phyloP scores from a whole-genome alignment of 2,888 invertebrate species.

The Noctua janthe region DNA sequence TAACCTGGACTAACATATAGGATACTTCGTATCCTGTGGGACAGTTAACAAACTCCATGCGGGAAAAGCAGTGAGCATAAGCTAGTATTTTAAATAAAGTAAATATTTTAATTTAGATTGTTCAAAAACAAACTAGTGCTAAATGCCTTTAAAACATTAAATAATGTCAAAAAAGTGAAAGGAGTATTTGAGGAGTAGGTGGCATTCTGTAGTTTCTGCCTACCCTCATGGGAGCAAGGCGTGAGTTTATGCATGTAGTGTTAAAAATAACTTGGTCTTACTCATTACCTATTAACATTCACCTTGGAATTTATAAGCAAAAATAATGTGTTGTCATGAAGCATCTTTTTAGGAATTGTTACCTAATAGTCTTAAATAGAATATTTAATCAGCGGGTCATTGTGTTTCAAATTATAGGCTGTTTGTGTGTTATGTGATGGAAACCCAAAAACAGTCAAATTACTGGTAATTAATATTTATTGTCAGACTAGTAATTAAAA shows the following conservation, averaged over 20 bases:
- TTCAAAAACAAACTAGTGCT: too few species aligned
- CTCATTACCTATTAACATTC: not conserved
- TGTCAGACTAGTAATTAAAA: not conserved
- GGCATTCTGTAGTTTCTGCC: not conserved
- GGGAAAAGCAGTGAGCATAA: too few species aligned
- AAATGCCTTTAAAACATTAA: not conserved
- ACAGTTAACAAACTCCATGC: too few species aligned
- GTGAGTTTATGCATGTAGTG: not conserved
- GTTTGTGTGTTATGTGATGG: not conserved
- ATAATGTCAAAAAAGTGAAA: not conserved
- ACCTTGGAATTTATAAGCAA: conserved; percentile 22
- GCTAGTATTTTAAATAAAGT: not conserved
- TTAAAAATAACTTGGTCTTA: not conserved
- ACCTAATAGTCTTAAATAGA: conserved; percentile 17
- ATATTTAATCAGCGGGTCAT: conserved; percentile 12
- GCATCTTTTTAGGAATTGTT: not conserved
- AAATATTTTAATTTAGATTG: not conserved
- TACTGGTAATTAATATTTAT: not conserved
- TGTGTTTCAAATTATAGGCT: not conserved
- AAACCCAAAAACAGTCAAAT: not conserved
- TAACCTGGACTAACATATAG: too few species aligned
- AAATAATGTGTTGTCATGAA: conserved; percentile 9
- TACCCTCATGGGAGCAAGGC: not conserved
- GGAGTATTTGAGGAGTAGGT: not conserved
- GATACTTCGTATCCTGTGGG: too few species aligned